Conservation (phyloP, 2,113 vertebrate species). For the Chloropsis hardwickii region DNA sequence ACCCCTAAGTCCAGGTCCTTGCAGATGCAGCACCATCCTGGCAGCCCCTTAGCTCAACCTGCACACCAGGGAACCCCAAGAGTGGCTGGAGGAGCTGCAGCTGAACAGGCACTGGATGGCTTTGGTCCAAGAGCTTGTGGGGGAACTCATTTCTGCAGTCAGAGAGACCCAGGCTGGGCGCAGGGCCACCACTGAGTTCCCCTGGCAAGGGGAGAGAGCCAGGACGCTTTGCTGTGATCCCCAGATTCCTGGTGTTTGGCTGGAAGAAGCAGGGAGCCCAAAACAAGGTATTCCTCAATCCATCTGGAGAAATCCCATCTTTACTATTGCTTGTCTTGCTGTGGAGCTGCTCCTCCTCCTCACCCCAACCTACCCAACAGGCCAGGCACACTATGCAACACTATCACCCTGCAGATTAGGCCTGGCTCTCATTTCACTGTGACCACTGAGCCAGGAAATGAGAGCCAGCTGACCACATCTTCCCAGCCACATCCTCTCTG, state of each 20-base stretch:
- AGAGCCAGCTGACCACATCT: neutral
- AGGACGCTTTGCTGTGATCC: neutral
- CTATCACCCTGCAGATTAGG: neutral
- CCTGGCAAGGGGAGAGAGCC: neutral
- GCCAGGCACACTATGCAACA: neutral
- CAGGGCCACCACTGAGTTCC: neutral
- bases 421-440: neutral
- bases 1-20: neutral
- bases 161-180: neutral
- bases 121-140: neutral
- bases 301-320: neutral
- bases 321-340: neutral
- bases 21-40: neutral
- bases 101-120: neutral
- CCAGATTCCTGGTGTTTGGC: neutral
- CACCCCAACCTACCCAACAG: neutral
- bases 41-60: neutral
- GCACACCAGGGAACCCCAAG: too few relatives aligned
- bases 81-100: neutral
- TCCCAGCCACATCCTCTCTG: neutral
- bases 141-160: neutral
- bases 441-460: neutral
- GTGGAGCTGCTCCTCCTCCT: neutral
- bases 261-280: neutral
- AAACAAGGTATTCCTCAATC: neutral